A percentile compares a stretch with the other conserved stretches of the same genome.
Evolutionary conservation across 2,113 vertebrate species (phyloP).

Genomic region (Paratilapia polleni): DNA sequence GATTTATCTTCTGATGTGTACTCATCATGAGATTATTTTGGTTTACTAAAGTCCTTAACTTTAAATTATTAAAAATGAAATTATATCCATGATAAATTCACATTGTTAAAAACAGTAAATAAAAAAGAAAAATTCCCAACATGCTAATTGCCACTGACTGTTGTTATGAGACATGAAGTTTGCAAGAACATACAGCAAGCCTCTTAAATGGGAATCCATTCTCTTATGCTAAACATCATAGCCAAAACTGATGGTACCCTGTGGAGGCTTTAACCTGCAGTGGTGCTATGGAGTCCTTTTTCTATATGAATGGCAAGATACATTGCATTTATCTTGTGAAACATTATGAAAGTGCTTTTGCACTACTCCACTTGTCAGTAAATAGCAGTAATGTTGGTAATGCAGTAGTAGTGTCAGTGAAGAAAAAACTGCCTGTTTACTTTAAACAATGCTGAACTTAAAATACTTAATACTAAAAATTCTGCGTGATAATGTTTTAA

Average conservation of each 20-base stretch:
- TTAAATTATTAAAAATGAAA: not conserved
- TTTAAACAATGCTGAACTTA: not conserved
- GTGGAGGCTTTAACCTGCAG: not conserved
- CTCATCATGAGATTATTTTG: not conserved
- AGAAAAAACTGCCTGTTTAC: not conserved
- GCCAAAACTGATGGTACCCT: not conserved
- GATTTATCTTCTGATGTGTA: not conserved
- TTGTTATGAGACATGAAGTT: not conserved
- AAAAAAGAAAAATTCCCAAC: not conserved
- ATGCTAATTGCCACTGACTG: not conserved
- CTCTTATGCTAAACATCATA: not conserved
- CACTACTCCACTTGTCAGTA: too few species aligned
- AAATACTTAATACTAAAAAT: not conserved
- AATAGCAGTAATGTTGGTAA: too few species aligned
- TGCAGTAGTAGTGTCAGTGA: not conserved
- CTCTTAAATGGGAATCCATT: not conserved
- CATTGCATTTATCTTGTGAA: not conserved
- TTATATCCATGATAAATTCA: not conserved
- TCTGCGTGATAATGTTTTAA: not conserved
- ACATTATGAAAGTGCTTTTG: not conserved
- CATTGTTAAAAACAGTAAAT: fast-evolving
- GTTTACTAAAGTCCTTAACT: not conserved
- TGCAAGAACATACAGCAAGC: not conserved
- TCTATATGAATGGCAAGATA: not conserved
- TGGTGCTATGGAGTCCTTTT: not conserved